Percentiles rank a stretch among this genome's conserved stretches.
phyloP scores from a whole-genome alignment of 2,888 invertebrate genomes.

The Keiferia lycopersicella region DNA sequence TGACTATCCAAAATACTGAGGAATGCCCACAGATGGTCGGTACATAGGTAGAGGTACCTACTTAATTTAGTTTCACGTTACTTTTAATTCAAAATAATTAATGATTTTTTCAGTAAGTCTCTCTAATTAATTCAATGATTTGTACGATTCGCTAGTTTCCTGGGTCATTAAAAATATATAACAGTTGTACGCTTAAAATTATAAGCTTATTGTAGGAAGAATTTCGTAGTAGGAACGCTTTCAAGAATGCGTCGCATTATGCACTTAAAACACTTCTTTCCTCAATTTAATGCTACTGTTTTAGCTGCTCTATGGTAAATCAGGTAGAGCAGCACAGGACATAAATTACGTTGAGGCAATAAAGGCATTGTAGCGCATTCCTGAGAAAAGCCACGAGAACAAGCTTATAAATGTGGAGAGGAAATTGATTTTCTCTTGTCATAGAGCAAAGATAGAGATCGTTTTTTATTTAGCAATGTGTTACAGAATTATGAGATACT shows the following conservation, averaged over 20 bases:
- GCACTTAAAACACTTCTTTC: background rate
- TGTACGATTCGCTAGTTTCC: too few species aligned
- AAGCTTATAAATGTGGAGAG: background rate
- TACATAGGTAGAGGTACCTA: too few species aligned
- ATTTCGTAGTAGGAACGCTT: background rate
- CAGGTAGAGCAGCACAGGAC: constrained; percentile 48
- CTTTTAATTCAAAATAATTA: background rate
- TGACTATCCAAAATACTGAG: too few species aligned
- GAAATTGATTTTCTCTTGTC: constrained; percentile 19
- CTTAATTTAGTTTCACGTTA: too few species aligned
- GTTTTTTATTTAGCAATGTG: too few species aligned
- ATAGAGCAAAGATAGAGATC: background rate
- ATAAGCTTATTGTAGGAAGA: too few species aligned
- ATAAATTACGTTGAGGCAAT: constrained; percentile 53
- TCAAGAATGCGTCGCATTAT: background rate
- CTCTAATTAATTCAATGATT: background rate
- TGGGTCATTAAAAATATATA: too few species aligned
- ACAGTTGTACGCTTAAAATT: too few species aligned
- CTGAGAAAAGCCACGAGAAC: constrained; percentile 31
- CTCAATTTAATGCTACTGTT: background rate
- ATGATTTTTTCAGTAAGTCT: background rate
- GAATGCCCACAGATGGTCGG: too few species aligned
- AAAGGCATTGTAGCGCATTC: constrained; percentile 48
- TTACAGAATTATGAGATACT: too few species aligned
- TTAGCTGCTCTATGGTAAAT: constrained; percentile 6